phyloP scores from a whole-genome alignment of 2,888 invertebrate genomes.

The Perizoma flavofasciatum region DNA sequence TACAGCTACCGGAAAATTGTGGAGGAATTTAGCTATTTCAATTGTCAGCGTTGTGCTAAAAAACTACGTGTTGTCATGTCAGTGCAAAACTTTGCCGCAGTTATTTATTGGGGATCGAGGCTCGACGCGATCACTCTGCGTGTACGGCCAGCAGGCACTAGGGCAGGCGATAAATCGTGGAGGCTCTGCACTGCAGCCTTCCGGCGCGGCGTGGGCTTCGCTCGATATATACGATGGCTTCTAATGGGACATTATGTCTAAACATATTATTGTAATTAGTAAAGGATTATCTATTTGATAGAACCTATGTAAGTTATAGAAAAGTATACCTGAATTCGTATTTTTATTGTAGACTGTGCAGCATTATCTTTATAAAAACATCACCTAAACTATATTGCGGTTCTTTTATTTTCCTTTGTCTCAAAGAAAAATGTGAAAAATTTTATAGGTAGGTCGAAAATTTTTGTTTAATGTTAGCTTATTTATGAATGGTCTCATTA shows the following conservation, averaged over 20 bases:
- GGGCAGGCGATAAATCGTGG: constrained; percentile 23
- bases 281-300: too few relatives aligned
- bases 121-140: constrained; percentile 23
- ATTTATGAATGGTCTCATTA: too few relatives aligned
- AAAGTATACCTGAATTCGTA: too few relatives aligned
- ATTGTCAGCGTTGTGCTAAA: constrained; percentile 16
- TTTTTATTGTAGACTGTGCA: too few relatives aligned
- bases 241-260: constrained; percentile 9
- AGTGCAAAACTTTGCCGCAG: constrained; percentile 5
- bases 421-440: too few relatives aligned
- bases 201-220: constrained; percentile 8
- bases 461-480: too few relatives aligned
- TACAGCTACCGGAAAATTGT: neutral
- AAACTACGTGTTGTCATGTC: constrained; percentile 13
- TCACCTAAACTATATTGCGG: too few relatives aligned
- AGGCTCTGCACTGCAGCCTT: constrained; percentile 28
- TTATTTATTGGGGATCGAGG: constrained; percentile 23
- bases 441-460: too few relatives aligned
- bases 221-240: constrained; percentile 17
- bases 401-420: too few relatives aligned
- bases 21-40: constrained; percentile 14
- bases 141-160: constrained; percentile 18
- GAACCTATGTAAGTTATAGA: too few relatives aligned
- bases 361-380: too few relatives aligned
- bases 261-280: neutral